These are phyloP conservation scores for Cyanocitta stelleri DNA, from an alignment of 2,113 vertebrate species.

Conservation along the genomic window DNA sequence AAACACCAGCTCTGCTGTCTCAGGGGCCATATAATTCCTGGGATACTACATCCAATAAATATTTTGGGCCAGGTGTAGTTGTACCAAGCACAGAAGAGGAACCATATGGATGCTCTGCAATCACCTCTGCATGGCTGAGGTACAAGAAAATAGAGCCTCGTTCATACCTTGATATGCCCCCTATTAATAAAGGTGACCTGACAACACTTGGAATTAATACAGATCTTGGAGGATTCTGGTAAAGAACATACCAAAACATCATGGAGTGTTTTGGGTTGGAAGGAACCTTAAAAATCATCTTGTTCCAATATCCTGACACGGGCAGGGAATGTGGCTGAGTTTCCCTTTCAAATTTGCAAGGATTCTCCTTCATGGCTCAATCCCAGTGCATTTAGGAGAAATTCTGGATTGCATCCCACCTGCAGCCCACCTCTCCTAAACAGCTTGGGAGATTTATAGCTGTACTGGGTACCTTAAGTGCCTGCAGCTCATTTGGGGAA, in stretches of 20 bases:
- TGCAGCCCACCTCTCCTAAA: not conserved
- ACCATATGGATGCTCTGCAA: not conserved
- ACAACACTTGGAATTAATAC: not conserved
- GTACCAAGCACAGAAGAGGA: not conserved
- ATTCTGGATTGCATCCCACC: not conserved
- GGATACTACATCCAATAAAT: not conserved
- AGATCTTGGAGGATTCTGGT: not conserved
- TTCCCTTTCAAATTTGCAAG: not conserved
- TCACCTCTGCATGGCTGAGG: not conserved
- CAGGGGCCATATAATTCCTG: not conserved
- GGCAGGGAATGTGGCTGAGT: not conserved
- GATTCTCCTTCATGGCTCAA: not conserved
- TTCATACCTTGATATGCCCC: not conserved
- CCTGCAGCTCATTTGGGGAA: not conserved
- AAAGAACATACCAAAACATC: not conserved
- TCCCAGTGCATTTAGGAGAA: not conserved
- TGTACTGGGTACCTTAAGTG: accelerated
- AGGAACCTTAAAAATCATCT: not conserved
- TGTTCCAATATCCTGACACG: not conserved
- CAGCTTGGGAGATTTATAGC: not conserved
- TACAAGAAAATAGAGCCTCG: not conserved
- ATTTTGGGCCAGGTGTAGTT: not conserved
- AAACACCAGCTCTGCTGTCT: not conserved
- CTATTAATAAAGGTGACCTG: not conserved
- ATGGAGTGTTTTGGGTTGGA: not conserved